phyloP scores from a whole-genome alignment of 2,797 vertebrate species.

The Chromobotia macracanthus region DNA sequence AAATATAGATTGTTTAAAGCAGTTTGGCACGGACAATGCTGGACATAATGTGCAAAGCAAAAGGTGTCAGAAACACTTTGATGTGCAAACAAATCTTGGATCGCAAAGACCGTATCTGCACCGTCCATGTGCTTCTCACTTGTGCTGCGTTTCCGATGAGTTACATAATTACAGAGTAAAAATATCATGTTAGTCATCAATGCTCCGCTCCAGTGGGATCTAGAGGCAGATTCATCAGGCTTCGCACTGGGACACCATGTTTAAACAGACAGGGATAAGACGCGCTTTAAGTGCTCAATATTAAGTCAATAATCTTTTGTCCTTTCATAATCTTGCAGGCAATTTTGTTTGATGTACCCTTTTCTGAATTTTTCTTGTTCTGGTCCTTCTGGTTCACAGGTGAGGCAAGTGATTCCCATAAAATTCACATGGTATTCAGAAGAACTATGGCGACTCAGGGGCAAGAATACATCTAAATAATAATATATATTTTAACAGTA shows the following conservation, averaged over 20 bases:
- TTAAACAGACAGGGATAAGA: conserved; percentile 44
- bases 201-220: conserved; percentile 46
- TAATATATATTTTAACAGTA: too few species aligned
- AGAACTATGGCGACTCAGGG: too few species aligned
- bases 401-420: neutral
- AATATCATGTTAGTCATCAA: conserved; percentile 69
- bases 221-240: conserved; percentile 57
- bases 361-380: conserved; percentile 1
- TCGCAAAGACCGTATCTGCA: conserved; percentile 58
- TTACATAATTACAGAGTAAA: conserved; percentile 70
- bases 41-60: conserved; percentile 66
- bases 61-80: conserved; percentile 68
- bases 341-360: conserved; percentile 3
- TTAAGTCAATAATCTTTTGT: conserved; percentile 26
- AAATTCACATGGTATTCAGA: too few species aligned
- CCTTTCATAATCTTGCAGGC: neutral
- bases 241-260: conserved; percentile 44
- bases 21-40: conserved; percentile 57
- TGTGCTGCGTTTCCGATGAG: conserved; percentile 65
- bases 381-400: conserved; percentile 19
- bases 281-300: conserved; percentile 52
- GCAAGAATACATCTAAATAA: too few species aligned
- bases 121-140: conserved; percentile 67
- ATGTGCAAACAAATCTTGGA: conserved; percentile 67
- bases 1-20: conserved; percentile 62